These are phyloP conservation scores for Ypsolopha sequella DNA, from an alignment of 2,888 invertebrate genomes.

Conservation along the genomic window DNA sequence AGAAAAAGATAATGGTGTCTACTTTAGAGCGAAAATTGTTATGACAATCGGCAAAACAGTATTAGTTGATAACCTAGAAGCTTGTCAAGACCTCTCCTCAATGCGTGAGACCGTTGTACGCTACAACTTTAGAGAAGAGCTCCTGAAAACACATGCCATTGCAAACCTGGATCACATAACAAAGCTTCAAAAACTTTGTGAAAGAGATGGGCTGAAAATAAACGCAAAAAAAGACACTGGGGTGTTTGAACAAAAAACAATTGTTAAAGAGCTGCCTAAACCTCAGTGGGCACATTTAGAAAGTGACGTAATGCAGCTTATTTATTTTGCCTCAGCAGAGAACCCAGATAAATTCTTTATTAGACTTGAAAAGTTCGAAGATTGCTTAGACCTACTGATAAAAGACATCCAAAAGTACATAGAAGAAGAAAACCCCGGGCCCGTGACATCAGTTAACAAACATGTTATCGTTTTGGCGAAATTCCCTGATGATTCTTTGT, in stretches of 20 bases:
- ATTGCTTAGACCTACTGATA: slow-evolving; percentile 38
- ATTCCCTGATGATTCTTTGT: slow-evolving; percentile 49
- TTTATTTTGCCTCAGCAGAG: slow-evolving; percentile 51
- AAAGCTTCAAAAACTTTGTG: slow-evolving; percentile 55
- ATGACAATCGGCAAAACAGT: slow-evolving; percentile 72
- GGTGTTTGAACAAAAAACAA: slow-evolving; percentile 12
- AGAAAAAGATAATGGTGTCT: slow-evolving; percentile 36
- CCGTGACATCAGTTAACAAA: slow-evolving; percentile 22
- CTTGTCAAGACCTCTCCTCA: slow-evolving; percentile 62
- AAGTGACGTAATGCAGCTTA: slow-evolving; percentile 32
- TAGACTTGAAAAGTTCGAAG: slow-evolving; percentile 52
- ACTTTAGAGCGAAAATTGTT: slow-evolving; percentile 55
- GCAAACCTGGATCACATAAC: slow-evolving; percentile 57
- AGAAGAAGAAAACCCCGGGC: slow-evolving; percentile 18
- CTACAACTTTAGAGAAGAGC: slow-evolving; percentile 62
- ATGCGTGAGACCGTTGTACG: slow-evolving; percentile 62
- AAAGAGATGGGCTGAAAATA: slow-evolving; percentile 27
- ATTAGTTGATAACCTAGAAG: slow-evolving; percentile 75
- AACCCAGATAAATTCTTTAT: slow-evolving; percentile 62
- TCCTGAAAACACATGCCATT: slow-evolving; percentile 50
- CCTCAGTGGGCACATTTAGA: slow-evolving; percentile 64
- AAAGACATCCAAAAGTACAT: slow-evolving; percentile 49
- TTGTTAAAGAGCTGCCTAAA: slow-evolving; percentile 17
- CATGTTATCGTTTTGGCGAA: slow-evolving; percentile 63
- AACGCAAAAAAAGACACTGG: slow-evolving; percentile 13